Base-by-base conservation (phyloP, 2,888 invertebrate species). In the Cepaea hortensis region DNA sequence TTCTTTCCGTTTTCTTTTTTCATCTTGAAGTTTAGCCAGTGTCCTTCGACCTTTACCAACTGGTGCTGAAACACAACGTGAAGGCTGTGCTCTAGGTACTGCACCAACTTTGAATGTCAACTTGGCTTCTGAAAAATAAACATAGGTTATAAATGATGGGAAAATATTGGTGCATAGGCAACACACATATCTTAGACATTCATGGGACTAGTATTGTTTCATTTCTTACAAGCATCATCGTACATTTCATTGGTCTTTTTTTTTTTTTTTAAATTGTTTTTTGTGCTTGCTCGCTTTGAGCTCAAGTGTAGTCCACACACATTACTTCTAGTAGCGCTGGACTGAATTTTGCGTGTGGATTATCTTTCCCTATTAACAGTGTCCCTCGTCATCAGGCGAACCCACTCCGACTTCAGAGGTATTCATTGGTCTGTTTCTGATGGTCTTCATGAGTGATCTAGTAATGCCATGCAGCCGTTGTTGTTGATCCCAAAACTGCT, bases 1-100 rank as follows among this genome's bases (percentile, higher is more conserved):
- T 87, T 93, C 93, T 73, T 90, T 87, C 85, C 91, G 87, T 82
- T 89, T 90, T 83, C 92, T 92, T 20, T 91, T 91, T 55, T 90
- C 89, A 61, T 91, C 91, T 76, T 91, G 89, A 70, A 90, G 85
- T 82, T 90, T 91, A 46, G 91, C 91, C 85, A 89, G 89, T 81
- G 72, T 90, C 91, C 84, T 91, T 91, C 87, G 91, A 91, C 73
- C 91, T 90, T 86, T 90, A 89, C 11, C 91, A 89, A 61, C 73
- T 55, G 20, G 89, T 90, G 84, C 89, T 90, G 50, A 84, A 85
- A 89, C 88, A 18, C 90, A 89, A 50, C 91, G 91, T 62, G 90
- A 90, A 68, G 91, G 90, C 61, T 88, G 11, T 73, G 82, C 48
- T 81, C 85, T 75, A n/a, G 73, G 20, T 15, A 85, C 15, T 81